A percentile compares a stretch with the other conserved stretches of the same genome.
phyloP scores from a whole-genome alignment of 2,797 vertebrate genomes.

The Channallabes apus region DNA sequence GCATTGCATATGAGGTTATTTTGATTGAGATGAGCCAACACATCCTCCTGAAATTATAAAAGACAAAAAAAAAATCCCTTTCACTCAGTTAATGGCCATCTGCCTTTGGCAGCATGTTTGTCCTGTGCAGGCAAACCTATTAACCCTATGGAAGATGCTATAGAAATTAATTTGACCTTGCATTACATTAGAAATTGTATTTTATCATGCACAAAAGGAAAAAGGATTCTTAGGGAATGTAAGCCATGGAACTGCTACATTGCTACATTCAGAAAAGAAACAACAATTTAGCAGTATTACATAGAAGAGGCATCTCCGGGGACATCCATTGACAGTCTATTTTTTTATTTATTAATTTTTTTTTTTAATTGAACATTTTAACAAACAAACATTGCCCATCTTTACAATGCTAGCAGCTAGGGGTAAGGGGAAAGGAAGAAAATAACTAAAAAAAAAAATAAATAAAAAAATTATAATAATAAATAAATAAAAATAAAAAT shows the following conservation, averaged over 20 bases:
- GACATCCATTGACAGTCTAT: neutral
- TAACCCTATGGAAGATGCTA: slow-evolving; percentile 38
- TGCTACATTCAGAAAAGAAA: neutral
- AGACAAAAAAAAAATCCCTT: slow-evolving; percentile 11
- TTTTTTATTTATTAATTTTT: no score
- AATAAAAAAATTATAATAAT: no score
- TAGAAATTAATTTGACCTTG: slow-evolving; percentile 33
- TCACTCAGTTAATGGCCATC: slow-evolving; percentile 32
- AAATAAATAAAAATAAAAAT: no score
- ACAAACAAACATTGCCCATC: no score
- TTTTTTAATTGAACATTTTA: no score
- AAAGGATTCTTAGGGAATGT: slow-evolving; percentile 44
- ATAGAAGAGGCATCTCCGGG: neutral
- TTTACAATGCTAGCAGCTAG: no score
- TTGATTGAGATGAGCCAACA: slow-evolving; percentile 38
- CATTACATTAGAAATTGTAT: slow-evolving; percentile 46
- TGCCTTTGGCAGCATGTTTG: slow-evolving; percentile 39
- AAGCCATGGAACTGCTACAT: slow-evolving; percentile 19
- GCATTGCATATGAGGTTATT: neutral
- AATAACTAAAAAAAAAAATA: no score
- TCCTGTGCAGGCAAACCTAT: slow-evolving; percentile 43
- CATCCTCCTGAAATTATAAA: slow-evolving; percentile 30
- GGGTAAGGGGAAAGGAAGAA: no score
- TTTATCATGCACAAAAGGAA: slow-evolving; percentile 45
- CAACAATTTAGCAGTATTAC: neutral